Evolutionary conservation across 1,140 invertebrate species (phyloP), one percentile per base, ranked within the genome.

Genomic region (Trypoxylus dichotomus): DNA sequence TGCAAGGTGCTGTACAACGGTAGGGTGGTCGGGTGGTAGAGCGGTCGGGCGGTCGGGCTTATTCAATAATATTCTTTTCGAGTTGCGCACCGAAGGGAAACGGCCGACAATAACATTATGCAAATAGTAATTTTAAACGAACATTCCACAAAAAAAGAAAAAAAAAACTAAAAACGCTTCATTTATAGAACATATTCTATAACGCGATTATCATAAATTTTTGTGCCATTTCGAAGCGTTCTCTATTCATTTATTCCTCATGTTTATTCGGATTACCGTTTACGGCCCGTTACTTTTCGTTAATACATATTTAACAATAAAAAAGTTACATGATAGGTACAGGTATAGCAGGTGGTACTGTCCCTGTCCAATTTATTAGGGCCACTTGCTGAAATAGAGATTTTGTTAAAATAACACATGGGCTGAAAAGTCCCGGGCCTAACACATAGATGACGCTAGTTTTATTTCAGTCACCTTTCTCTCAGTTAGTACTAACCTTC

Each of bases 51-150:
- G 3, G 63, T 13, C 27, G n/a, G 24, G 71, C 37, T 73, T 73
- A 73, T 73, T 73, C 37, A 73, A 73, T 73, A 19, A 73, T 73
- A 21, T 41, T 27, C 71, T 73, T 29, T 73, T 73, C 32, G 71
- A 32, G 71, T 73, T 19, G 71, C 37, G 8, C 27, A 27, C n/a
- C 7, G 27, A 73, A 73, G 71, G 71, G 71, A 73, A 42, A 42
- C 29, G 71, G 27, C 10, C 25, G 71, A 73, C 71, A 42, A 73
- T 73, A 73, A 32, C 71, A 73, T 73, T 73, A 73, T 73, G 71
- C 71, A 73, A 73, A 73, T 73, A 73, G 71, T 73, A 37, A 73
- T n/a, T 73, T 73, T 73, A 73, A 73, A 32, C 71, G 37, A 73
- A 73, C 32, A 63, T 63, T 19, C 60, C 21, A 63, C 60, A 63